Evolutionary conservation across 2,888 invertebrate species (phyloP), one percentile per base, ranked within the genome.

Genomic region (Sminthurinus aureus): DNA sequence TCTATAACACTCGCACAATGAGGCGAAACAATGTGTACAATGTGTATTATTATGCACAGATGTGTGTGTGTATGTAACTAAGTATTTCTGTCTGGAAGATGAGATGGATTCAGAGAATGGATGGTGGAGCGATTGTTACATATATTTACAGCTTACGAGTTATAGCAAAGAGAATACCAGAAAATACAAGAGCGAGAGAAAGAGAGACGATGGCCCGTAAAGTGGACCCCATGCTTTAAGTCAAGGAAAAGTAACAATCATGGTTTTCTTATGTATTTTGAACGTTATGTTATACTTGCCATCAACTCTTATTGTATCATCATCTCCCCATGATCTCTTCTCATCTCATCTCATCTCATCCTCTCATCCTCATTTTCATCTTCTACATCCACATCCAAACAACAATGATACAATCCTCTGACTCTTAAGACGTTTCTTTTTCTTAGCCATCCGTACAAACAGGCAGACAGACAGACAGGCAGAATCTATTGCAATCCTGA

Each of bases 231-330:
- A 76, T 82, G 82, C 71, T 82, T 76, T 77, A 77, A 82, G 82
- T 77, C 77, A 78, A 79, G 79, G 75, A 79, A 83, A 79, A 79
- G 79, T 73, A 79, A 83, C 83, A 79, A 77, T 83, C 79, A 83
- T 83, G 83, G 66, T 83, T 79, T 83, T 79, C 78, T 83, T 83
- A 73, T 83, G 77, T 73, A 78, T 9, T 64, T 78, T 73, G 51
- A 73, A 81, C 81, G 66, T 74, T 81, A 81, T 81, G 64, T 74
- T 81, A 87, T 86, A 84, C 84, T 69, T 73, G 74, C 87, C 87
- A 87, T 87, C 84, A 85, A 85, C 84, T 87, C 84, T 87, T 87
- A 87, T 87, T 87, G 87, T 87, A 85, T 86, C 85, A 85, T 87
- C 86, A 87, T 86, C 87, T 86, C 85, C 85, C 87, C 87, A 78